Base-by-base conservation (phyloP, 2,888 invertebrate genomes). In the Chaetogeoica ovagalla region DNA sequence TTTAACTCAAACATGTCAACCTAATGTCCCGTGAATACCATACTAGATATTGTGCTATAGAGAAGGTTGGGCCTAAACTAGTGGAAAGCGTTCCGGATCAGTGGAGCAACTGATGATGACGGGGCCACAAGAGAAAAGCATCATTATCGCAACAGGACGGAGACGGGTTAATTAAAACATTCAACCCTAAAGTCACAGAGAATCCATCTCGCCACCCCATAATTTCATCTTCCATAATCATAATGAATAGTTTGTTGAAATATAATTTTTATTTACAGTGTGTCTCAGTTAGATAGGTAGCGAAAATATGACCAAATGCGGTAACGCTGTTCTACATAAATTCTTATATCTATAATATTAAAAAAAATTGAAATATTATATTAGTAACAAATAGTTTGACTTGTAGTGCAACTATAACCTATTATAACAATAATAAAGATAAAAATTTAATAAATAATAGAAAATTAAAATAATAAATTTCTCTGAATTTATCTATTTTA, bases 81-180 rank as follows among this genome's bases (percentile, higher is more conserved):
- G 65, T 75, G 65, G 66, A 75, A 57, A 66, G 21, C 57, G 75
- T 75, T 66, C 66, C 75, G 43, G 43, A 66, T 57, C 75, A 43
- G 57, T 43, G 55, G 21, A 74, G 43, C 21, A 21, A 19, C 73
- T 37, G 37, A 73, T 57, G 48, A 63, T 62, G 73, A 74, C 13
- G 55, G 63, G 55, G 63, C 37, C 55, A 37, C 17, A 39, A 73
- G 48, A 48, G 52, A n/a, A 43, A 59, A 75, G 66, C 66, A 30
- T 75, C 75, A 75, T 75, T 75, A 75, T 75, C 66, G 66, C n/a
- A 15, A 66, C 66, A 15, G 57, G 43, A 19, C 57, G 55, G 55
- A 55, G 55, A 65, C 19, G 43, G 65, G 66, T 75, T 75, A 75
- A 75, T 75, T 66, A 75, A 75, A 75, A 75, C 57, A 39, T 66